Conservation (phyloP, 1,140 invertebrate species). For the Drusus annulatus region DNA sequence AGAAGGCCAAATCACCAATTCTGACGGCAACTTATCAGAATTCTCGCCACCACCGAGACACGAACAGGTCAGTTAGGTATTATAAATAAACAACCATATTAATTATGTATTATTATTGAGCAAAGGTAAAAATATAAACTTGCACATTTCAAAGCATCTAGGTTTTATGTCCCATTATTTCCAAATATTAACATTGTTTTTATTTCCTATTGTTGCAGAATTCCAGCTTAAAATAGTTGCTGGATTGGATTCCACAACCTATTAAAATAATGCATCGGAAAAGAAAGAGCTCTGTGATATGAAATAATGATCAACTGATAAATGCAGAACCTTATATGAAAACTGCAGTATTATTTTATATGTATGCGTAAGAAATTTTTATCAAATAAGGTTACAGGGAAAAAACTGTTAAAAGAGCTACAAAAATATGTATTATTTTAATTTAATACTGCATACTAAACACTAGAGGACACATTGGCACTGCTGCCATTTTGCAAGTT, state of each 20-base stretch:
- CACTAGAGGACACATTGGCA: background rate
- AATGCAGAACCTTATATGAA: constrained; percentile 24
- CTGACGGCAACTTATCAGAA: constrained; percentile 33
- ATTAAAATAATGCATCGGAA: constrained; percentile 9
- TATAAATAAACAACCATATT: no score
- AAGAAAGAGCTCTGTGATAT: constrained; percentile 25
- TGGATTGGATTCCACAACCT: background rate
- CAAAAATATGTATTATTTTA: background rate
- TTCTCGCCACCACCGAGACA: background rate
- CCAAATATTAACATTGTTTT: background rate
- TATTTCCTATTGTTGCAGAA: constrained; percentile 35
- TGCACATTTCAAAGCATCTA: no score
- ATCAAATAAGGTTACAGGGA: constrained; percentile 36
- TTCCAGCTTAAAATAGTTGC: background rate
- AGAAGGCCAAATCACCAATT: background rate
- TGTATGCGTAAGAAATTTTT: constrained; percentile 48
- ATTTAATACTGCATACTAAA: background rate
- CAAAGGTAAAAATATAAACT: no score
- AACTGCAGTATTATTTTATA: constrained; percentile 46
- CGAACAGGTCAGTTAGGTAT: no score
- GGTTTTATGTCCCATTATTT: no score
- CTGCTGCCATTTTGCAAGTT: no score
- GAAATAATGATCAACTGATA: constrained; percentile 19
- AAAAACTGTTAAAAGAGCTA: background rate
- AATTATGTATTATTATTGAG: no score